These are phyloP conservation scores for Halcyon chelicuti DNA, from an alignment of 2,797 vertebrate genomes.

Conservation along the genomic window DNA sequence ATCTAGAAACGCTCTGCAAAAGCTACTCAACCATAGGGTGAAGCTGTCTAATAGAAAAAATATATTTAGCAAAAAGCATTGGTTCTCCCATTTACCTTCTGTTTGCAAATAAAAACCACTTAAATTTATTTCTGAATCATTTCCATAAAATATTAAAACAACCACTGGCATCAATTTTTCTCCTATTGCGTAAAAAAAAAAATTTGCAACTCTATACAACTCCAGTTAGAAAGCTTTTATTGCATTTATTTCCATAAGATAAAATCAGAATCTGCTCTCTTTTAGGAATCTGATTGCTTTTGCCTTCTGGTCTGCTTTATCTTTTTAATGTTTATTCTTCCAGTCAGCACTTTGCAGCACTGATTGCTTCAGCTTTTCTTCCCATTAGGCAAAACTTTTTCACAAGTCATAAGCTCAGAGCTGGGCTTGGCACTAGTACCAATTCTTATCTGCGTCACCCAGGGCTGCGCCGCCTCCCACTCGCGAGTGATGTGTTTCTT, in stretches of 20 bases:
- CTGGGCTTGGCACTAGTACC: not conserved
- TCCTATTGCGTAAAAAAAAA: conserved; percentile 40
- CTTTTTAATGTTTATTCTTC: conserved; percentile 69
- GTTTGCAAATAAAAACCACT: conserved; percentile 46
- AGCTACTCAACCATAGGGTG: not conserved
- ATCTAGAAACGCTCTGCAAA: not conserved
- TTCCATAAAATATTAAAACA: conserved; percentile 73
- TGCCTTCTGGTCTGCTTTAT: conserved; percentile 68
- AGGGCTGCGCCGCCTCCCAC: not conserved
- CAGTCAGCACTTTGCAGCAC: conserved; percentile 61
- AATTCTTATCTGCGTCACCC: not conserved
- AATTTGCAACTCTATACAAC: conserved; percentile 31
- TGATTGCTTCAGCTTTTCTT: conserved; percentile 59
- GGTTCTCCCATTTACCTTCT: conserved; percentile 56
- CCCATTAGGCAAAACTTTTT: conserved; percentile 37
- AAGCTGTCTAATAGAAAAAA: conserved; percentile 21
- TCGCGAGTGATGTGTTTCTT: not conserved
- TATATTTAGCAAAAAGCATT: not conserved
- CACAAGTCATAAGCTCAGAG: not conserved
- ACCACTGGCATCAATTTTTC: conserved; percentile 47
- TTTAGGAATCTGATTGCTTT: conserved; percentile 71
- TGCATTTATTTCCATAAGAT: conserved; percentile 71
- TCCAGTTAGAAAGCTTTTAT: conserved; percentile 64
- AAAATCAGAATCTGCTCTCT: conserved; percentile 68
- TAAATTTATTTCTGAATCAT: conserved; percentile 61